Evolutionary conservation across 2,797 vertebrate genomes (phyloP), one percentile per base, ranked within the genome.

Genomic region (Darevskia nairensis): DNA sequence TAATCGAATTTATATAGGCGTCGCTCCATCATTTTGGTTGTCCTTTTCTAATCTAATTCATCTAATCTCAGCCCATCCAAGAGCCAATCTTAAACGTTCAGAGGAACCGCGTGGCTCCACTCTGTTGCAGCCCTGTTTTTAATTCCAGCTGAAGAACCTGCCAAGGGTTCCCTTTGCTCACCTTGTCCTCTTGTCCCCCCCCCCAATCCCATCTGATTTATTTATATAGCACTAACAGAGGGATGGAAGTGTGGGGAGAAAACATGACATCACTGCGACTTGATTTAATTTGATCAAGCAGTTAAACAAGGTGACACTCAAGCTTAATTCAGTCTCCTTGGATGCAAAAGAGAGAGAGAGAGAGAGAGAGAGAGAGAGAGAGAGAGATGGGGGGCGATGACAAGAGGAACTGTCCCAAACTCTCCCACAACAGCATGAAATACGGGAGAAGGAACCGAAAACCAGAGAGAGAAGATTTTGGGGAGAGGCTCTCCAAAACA

Each of bases 221-320:
- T 46, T 59, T 59, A 39, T 0, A 80, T 13, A 50, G 69, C 55
- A 13, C 17, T 50, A 23, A 21, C 2, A 4, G 17, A 44, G 61
- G 41, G 80, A 23, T 11, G n/a, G 44, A 3, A 10, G 23, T 35
- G 66, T 19, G 25, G 11, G 0, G 17, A 21, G 3, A 1, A 2
- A n/a, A 1, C 39, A 85, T 86, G 85, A 64, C 89, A 89, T 92
- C 86, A 92, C 85, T 91, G 0, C 0, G 74, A 59, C 85, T 88
- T 88, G 89, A 85, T 92, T 94, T 94, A 94, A 95, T 94, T 95
- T 93, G 89, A 95, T 94, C 93, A 91, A 91, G 88, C 90, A 92
- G 86, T 94, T 89, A 92, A 92, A 84, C 89, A 94, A 94, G 94
- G 94, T 95, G 94, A 96, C 94, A 94, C 0, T 83, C 84, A 80